Evolutionary conservation across 2,797 vertebrate species (phyloP).

Genomic region (Anabas testudineus): DNA sequence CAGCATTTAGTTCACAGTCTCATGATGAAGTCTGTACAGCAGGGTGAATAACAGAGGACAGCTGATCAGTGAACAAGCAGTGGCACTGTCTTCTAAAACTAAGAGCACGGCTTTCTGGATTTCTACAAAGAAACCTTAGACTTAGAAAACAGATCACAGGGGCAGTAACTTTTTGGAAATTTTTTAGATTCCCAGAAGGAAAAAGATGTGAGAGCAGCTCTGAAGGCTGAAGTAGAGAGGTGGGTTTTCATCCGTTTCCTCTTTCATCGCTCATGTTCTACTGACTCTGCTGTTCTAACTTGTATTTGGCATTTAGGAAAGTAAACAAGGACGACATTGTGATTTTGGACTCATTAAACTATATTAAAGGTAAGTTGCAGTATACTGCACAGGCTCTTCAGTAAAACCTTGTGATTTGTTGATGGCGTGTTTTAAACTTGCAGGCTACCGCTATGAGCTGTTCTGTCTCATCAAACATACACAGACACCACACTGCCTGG

Average conservation of each 20-base stretch:
- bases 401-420: not conserved
- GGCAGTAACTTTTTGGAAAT: slow-evolving; percentile 13
- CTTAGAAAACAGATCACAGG: not conserved
- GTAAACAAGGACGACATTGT: slow-evolving; percentile 87
- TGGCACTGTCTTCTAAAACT: not conserved
- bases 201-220: slow-evolving; percentile 82
- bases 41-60: not conserved
- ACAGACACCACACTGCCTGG: slow-evolving; percentile 89
- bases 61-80: not conserved
- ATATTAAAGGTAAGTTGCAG: slow-evolving; percentile 86
- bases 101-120: not conserved
- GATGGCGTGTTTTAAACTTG: slow-evolving; percentile 1
- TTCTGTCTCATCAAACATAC: slow-evolving; percentile 89
- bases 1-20: not conserved
- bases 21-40: not conserved
- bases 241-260: slow-evolving; percentile 59
- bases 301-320: slow-evolving; percentile 76
- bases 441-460: slow-evolving; percentile 90
- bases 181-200: slow-evolving; percentile 87
- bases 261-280: not conserved
- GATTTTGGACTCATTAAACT: slow-evolving; percentile 89
- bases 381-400: not conserved
- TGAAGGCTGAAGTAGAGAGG: slow-evolving; percentile 89
- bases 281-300: not conserved
- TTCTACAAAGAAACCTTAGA: not conserved